phyloP scores from a whole-genome alignment of 2,113 vertebrate species.

The Hemicordylus capensis region DNA sequence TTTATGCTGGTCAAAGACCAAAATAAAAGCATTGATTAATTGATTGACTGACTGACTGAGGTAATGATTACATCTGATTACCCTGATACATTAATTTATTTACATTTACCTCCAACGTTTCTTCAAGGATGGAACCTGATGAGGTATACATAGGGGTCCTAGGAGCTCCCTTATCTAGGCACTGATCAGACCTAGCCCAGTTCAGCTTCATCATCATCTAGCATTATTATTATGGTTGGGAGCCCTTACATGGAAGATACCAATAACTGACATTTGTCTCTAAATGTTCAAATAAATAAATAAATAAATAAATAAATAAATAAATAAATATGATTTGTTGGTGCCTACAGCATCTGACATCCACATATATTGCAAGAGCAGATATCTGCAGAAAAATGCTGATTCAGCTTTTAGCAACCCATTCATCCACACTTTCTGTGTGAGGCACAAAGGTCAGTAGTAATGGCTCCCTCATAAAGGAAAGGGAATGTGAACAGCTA shows the following conservation, averaged over 20 bases:
- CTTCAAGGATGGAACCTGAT: no score
- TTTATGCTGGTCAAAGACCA: no score
- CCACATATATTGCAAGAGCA: neutral
- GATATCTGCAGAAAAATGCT: conserved; percentile 7
- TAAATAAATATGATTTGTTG: conserved; percentile 13
- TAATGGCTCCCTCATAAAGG: neutral
- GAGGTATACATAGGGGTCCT: neutral
- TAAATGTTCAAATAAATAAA: conserved; percentile 18
- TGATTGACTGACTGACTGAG: no score
- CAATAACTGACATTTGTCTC: conserved; percentile 29
- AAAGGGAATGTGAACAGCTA: neutral
- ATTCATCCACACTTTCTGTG: neutral
- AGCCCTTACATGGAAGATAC: conserved; percentile 44
- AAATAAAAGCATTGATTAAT: no score
- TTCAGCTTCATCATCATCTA: conserved; percentile 15
- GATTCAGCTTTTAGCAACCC: neutral
- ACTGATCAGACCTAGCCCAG: neutral
- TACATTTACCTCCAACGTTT: no score
- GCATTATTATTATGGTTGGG: conserved; percentile 14
- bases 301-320: no score
- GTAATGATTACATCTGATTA: no score
- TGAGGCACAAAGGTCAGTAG: neutral
- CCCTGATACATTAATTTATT: no score
- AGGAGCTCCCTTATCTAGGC: neutral
- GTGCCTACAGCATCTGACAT: neutral